Base-by-base conservation (phyloP, 1,140 invertebrate genomes). In the Chionoecetes opilio region DNA sequence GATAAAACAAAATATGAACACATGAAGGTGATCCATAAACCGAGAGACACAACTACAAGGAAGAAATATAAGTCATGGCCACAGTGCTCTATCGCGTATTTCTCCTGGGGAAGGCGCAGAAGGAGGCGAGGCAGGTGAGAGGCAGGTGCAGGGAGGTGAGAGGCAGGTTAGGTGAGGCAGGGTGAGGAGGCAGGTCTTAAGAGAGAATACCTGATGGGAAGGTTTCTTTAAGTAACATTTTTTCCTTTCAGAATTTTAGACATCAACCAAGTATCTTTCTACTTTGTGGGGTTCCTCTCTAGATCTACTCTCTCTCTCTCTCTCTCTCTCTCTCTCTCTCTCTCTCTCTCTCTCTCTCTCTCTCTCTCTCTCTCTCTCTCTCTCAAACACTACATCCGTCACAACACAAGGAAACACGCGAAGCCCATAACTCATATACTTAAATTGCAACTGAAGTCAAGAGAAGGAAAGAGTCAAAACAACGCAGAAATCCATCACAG, bases 331-430 rank as follows among this genome's bases (percentile, higher is more conserved):
- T n/a, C n/a, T n/a, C 63, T n/a, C 46, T 75, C n/a, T 75, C n/a
- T n/a, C n/a, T 75, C 63, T 75, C n/a, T n/a, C 63, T 75, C 63
- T n/a, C n/a, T 75, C n/a, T 75, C 63, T 75, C n/a, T 75, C 21
- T n/a, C n/a, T 2, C 9, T n/a, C 38, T 26, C 21, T 63, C 53
- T 63, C 21, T 26, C 53, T 63, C 53, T 26, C 21, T 63, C 21
- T 63, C 53, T 63, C 21, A 14, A 2, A 6, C n/a, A 6, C 26
- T n/a, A 21, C 21, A 26, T 75, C 63, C 1, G 63, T 75, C n/a
- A 5, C 63, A 75, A 75, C n/a, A n/a, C n/a, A 63, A 63, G 63
- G 26, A n/a, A 2, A 75, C n/a, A 14, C n/a, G n/a, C n/a, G n/a
- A n/a, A n/a, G n/a, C n/a, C n/a, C n/a, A n/a, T n/a, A n/a, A n/a